Evolutionary conservation across 2,888 invertebrate species (phyloP).

Genomic region (Camptogramma bilineatum): DNA sequence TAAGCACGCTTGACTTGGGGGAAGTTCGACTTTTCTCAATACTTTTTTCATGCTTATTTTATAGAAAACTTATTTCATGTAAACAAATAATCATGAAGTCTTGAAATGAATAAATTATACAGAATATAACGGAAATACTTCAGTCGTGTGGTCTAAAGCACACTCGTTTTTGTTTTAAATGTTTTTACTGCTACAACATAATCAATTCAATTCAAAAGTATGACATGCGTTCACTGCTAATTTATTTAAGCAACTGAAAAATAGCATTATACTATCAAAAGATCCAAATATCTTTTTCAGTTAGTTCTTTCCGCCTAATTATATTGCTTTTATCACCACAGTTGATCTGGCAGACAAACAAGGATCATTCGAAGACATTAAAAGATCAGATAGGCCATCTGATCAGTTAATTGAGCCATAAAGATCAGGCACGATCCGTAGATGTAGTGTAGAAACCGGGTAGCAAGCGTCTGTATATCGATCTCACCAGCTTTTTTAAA

Average conservation of each 20-base stretch:
- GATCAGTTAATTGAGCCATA: constrained; percentile 39
- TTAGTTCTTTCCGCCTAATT: constrained; percentile 18
- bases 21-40: no score
- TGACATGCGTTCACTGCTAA: no score
- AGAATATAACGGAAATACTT: no score
- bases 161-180: no score
- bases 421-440: constrained; percentile 29
- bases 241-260: not conserved
- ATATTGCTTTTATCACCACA: constrained; percentile 20
- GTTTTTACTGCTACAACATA: no score
- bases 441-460: constrained; percentile 6
- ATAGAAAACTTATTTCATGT: no score
- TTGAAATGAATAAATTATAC: no score
- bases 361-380: constrained; percentile 38
- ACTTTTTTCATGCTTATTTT: no score
- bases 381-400: constrained; percentile 31
- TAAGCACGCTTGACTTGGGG: no score
- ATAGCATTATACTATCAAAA: not conserved
- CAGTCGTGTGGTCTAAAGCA: no score
- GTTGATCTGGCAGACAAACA: constrained; percentile 34
- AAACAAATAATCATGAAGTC: no score
- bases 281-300: constrained; percentile 7
- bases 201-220: no score
- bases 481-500: not conserved
- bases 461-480: not conserved